phyloP scores from a whole-genome alignment of 1,140 invertebrate genomes.

The Brachionus sp. region DNA sequence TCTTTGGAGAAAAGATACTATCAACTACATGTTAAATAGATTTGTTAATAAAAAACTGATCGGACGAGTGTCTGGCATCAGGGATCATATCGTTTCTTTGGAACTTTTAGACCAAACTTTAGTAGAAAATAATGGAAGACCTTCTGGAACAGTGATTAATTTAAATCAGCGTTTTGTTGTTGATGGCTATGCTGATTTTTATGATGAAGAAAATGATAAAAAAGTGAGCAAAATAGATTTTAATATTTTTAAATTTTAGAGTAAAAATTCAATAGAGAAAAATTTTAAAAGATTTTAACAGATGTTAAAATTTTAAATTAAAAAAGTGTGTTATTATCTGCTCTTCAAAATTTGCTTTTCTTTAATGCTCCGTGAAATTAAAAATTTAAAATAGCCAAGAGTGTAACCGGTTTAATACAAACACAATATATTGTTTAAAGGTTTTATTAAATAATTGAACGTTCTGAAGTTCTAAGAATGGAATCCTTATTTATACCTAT shows the following conservation, averaged over 20 bases:
- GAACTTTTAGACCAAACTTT: neutral
- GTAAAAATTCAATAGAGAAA: neutral
- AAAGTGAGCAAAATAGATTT: neutral
- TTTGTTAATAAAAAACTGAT: neutral
- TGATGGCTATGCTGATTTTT: constrained; percentile 7
- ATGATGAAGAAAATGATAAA: neutral
- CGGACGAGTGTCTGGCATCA: neutral
- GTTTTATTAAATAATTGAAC: too few species aligned
- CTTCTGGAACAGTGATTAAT: neutral
- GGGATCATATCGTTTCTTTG: neutral
- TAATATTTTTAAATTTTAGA: neutral
- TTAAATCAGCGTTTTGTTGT: neutral
- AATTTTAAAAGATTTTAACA: too few species aligned
- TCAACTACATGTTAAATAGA: constrained; percentile 35
- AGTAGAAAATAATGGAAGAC: neutral
- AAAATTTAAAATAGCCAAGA: too few species aligned
- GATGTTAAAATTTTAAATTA: too few species aligned
- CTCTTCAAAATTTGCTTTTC: too few species aligned
- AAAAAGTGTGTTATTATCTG: too few species aligned
- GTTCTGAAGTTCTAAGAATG: too few species aligned
- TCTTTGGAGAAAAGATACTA: constrained; percentile 24
- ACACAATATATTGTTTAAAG: too few species aligned
- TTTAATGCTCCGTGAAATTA: too few species aligned
- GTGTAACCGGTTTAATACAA: too few species aligned
- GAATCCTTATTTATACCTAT: too few species aligned